Percentiles rank a stretch among this genome's conserved stretches.
These are phyloP conservation scores for Typhlichthys eigenmanni DNA, from an alignment of 2,797 vertebrate species.

Conservation along the genomic window DNA sequence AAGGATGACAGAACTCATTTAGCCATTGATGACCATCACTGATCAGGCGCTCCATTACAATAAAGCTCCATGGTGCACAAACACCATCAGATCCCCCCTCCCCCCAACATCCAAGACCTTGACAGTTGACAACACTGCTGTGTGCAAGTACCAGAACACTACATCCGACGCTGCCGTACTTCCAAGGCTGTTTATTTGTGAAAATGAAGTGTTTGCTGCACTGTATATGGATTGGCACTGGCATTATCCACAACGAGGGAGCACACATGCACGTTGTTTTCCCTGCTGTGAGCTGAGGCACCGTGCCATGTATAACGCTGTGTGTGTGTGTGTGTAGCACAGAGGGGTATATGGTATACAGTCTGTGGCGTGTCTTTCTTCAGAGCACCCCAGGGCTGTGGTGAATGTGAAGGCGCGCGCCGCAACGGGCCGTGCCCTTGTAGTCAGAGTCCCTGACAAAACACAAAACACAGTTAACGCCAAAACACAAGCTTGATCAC, in stretches of 20 bases:
- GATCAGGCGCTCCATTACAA: slow-evolving; percentile 70
- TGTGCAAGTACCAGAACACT: slow-evolving; percentile 29
- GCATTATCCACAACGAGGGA: slow-evolving; percentile 44
- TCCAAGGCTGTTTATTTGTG: slow-evolving; percentile 39
- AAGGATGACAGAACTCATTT: slow-evolving; percentile 69
- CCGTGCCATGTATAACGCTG: background rate
- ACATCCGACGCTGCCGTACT: slow-evolving; percentile 41
- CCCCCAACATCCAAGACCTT: slow-evolving; percentile 62
- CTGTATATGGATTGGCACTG: slow-evolving; percentile 29
- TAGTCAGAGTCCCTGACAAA: slow-evolving; percentile 48
- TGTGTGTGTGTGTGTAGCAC: slow-evolving; percentile 4
- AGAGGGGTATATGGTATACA: slow-evolving; percentile 19
- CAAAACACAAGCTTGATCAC: slow-evolving; percentile 56
- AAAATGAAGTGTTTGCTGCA: slow-evolving; percentile 28
- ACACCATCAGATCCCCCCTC: slow-evolving; percentile 23
- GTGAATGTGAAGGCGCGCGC: slow-evolving; percentile 32
- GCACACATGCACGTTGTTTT: slow-evolving; percentile 40
- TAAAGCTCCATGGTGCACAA: slow-evolving; percentile 65
- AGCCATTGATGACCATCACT: slow-evolving; percentile 72
- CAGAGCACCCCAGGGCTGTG: slow-evolving; percentile 20
- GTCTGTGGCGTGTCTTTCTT: slow-evolving; percentile 13
- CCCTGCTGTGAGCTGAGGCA: slow-evolving; percentile 32
- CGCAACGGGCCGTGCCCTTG: slow-evolving; percentile 52
- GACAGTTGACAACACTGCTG: slow-evolving; percentile 41
- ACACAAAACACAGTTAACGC: slow-evolving; percentile 30